Evolutionary conservation across 2,888 invertebrate species (phyloP), one percentile per base, ranked within the genome.

Genomic region (Drosophila atripex): DNA sequence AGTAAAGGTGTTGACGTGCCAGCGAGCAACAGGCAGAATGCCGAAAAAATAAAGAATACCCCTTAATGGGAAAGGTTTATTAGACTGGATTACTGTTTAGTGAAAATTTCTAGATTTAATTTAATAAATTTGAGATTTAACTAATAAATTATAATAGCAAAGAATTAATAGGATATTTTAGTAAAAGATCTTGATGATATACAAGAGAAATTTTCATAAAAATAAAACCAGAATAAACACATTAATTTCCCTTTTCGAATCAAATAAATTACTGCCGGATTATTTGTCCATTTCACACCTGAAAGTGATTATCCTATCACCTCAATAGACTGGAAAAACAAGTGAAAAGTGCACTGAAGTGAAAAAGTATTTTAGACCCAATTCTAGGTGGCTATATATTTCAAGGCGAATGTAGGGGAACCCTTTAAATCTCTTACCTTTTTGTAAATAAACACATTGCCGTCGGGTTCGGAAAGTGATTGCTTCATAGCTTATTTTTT

Each of bases 401-500:
- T 54, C 14, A 47, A 59, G 59, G 35, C 46, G n/a, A 12, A 23
- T 4, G n/a, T 1, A n/a, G 38, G n/a, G 7, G 2, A 58, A 39
- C n/a, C 47, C 47, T 32, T 49, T 59, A 58, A 58, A 49, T 47
- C 47, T 14, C 16, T 14, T 28, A 8, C 39, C 39, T 16, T 45
- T 0, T 45, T 6, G 16, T 35, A n/a, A 9, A 25, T 11, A 45
- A 14, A 28, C 45, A 56, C 9, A 38, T 57, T 57, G 38, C 39
- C 46, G 46, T 25, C 28, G 57, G 59, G 32, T 25, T 45, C 54
- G 35, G 46, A 25, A 63, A 54, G 64, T 63, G 53, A 53, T 53
- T 53, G 64, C 64, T 65, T 65, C 45, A 65, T 65, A 53, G 64
- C 53, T 63, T 39, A 51, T 60, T 61, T 65, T 65, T 53, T n/a